Evolutionary conservation across 35 echinoderm and acorn worm species (phyloP).

Genomic region (Hemicentrotus pulcherrimus): DNA sequence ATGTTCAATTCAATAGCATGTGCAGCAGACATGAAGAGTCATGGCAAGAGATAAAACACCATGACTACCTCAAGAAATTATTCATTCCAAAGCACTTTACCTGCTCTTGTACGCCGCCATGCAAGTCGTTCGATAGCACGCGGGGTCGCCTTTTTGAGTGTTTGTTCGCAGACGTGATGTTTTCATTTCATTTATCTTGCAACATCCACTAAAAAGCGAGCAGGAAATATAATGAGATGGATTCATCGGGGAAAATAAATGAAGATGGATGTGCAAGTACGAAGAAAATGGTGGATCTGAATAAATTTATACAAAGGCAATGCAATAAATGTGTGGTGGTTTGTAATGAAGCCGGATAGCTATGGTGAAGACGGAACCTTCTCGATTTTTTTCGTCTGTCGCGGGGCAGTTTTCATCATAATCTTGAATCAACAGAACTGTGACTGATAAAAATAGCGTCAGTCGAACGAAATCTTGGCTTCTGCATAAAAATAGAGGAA

Average conservation of each 20-base stretch:
- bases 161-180: background rate
- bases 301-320: background rate
- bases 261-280: background rate
- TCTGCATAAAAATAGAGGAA: background rate
- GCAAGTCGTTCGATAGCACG: background rate
- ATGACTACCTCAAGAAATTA: background rate
- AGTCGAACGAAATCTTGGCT: background rate
- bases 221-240: background rate
- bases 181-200: conserved; percentile 13
- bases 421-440: background rate
- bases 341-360: background rate
- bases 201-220: background rate
- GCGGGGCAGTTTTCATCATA: background rate
- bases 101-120: background rate
- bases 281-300: background rate
- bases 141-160: background rate
- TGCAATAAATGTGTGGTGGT: background rate
- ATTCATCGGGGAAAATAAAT: background rate
- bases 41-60: background rate
- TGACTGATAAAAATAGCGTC: background rate
- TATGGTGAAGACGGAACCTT: no score
- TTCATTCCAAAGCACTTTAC: conserved; percentile 18
- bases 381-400: no score
- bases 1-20: background rate
- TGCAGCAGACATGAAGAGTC: background rate